phyloP scores from a whole-genome alignment of 2,888 invertebrate species.

The Agrotis segetum region DNA sequence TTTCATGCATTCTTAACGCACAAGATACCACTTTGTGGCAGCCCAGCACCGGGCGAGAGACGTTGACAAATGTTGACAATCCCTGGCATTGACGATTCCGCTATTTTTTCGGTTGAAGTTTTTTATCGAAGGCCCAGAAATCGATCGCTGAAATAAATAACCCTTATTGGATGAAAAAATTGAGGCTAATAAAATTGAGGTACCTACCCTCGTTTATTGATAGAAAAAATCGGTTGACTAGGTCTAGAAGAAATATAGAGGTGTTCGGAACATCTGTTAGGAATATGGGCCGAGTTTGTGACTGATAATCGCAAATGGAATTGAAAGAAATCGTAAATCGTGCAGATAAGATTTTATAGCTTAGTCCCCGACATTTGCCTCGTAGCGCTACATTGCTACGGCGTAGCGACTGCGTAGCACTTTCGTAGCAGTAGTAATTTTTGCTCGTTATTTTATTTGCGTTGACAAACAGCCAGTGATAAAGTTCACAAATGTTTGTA shows the following conservation, averaged over 20 bases:
- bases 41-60: constrained; percentile 29
- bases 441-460: constrained; percentile 22
- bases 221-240: constrained; percentile 22
- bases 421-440: constrained; percentile 11
- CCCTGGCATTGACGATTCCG: constrained; percentile 45
- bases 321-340: constrained; percentile 49
- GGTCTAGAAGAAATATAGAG: constrained; percentile 30
- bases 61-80: constrained; percentile 66
- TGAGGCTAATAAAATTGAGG: constrained; percentile 20
- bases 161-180: constrained; percentile 42
- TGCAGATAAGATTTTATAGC: constrained; percentile 49
- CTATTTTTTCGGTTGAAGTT: constrained; percentile 42
- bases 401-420: constrained; percentile 37
- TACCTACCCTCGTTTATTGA: constrained; percentile 1
- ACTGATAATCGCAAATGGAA: constrained; percentile 49
- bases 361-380: neutral
- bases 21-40: constrained; percentile 35
- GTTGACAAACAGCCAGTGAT: constrained; percentile 1
- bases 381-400: constrained; percentile 48
- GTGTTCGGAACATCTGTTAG: constrained; percentile 30
- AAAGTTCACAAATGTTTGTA: constrained; percentile 16
- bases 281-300: constrained; percentile 23
- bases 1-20: constrained; percentile 42
- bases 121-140: constrained; percentile 30
- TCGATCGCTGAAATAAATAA: constrained; percentile 46